Evolutionary conservation across 2,888 invertebrate genomes (phyloP).

Genomic region (Ochropleura leucogaster): DNA sequence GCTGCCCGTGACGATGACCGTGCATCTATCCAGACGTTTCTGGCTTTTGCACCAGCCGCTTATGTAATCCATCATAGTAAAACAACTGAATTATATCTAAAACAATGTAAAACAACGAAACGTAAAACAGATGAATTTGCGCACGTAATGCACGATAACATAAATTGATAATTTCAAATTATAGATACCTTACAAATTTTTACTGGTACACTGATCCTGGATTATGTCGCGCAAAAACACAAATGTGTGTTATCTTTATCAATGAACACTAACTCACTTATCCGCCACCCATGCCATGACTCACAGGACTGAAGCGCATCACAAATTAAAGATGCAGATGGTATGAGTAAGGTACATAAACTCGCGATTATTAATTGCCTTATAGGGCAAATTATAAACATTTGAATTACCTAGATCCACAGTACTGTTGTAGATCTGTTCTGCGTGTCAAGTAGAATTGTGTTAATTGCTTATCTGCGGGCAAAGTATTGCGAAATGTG

Average conservation of each 20-base stretch:
- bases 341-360: neutral
- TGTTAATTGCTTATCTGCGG: neutral
- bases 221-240: neutral
- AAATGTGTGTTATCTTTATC: neutral
- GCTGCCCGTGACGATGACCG: slow-evolving; percentile 90
- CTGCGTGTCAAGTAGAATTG: neutral
- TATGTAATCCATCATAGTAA: slow-evolving; percentile 76
- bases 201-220: neutral
- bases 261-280: slow-evolving; percentile 14
- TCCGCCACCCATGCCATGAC: neutral
- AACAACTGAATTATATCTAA: neutral
- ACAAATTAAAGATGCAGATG: neutral
- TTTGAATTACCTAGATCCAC: too few species aligned
- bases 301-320: neutral
- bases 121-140: neutral
- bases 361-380: slow-evolving; percentile 8
- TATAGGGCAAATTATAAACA: neutral
- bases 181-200: neutral
- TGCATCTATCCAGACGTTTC: slow-evolving; percentile 87
- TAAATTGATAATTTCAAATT: neutral
- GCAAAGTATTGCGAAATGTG: slow-evolving; percentile 23
- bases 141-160: neutral
- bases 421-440: neutral
- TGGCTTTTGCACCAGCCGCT: slow-evolving; percentile 87
- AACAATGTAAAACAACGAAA: neutral